Evolutionary conservation across 2,888 invertebrate species (phyloP).

Genomic region (Bombyx huttoni): DNA sequence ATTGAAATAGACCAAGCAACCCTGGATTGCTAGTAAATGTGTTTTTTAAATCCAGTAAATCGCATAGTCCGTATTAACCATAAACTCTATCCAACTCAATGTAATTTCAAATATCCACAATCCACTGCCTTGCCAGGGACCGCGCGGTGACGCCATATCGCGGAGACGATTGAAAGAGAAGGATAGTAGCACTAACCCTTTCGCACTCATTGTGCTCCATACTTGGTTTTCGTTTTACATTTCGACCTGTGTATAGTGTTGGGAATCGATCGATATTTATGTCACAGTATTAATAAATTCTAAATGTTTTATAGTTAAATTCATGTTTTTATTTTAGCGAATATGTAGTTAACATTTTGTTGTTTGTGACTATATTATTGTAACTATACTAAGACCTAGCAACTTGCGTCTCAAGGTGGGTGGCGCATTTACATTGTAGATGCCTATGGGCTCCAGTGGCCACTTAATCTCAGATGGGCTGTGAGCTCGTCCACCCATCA

Average conservation of each 20-base stretch:
- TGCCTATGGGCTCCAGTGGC: too few species aligned
- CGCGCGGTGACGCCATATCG: slow-evolving; percentile 36
- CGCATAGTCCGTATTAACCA: neutral
- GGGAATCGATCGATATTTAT: slow-evolving; percentile 8
- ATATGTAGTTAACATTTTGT: too few species aligned
- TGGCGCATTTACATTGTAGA: too few species aligned
- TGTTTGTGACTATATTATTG: too few species aligned
- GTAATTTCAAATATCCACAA: neutral
- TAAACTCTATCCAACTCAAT: neutral
- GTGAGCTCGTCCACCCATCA: too few species aligned
- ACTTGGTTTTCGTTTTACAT: slow-evolving; percentile 69
- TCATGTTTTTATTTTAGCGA: neutral
- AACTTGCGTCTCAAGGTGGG: too few species aligned
- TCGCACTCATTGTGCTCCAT: slow-evolving; percentile 62
- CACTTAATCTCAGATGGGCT: too few species aligned
- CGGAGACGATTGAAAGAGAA: slow-evolving; percentile 37
- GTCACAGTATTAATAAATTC: neutral
- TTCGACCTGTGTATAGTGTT: slow-evolving; percentile 35
- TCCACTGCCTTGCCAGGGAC: neutral
- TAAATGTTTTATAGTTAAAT: neutral
- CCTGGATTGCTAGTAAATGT: too few species aligned
- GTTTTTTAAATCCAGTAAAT: too few species aligned
- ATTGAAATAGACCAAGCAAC: too few species aligned
- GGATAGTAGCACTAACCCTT: slow-evolving; percentile 19
- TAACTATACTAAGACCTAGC: too few species aligned